These are phyloP conservation scores for Drosophila aldrichi DNA, from an alignment of 2,888 invertebrate genomes.

Conservation along the genomic window DNA sequence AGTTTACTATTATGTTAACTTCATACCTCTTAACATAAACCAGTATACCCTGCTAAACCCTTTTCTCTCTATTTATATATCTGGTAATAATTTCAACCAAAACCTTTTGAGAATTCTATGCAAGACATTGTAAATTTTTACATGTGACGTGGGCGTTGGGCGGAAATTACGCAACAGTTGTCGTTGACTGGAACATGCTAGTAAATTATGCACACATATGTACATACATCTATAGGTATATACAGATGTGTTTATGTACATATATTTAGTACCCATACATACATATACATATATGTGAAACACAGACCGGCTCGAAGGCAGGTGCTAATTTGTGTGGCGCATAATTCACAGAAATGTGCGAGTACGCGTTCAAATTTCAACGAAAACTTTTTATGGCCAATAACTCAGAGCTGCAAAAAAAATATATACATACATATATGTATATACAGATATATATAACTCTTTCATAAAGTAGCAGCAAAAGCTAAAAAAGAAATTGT, in stretches of 20 bases:
- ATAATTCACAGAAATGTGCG: conserved; percentile 78
- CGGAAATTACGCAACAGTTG: conserved; percentile 49
- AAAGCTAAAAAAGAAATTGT: conserved; percentile 3
- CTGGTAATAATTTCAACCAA: conserved; percentile 14
- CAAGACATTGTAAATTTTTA: conserved; percentile 8
- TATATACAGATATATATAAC: background rate
- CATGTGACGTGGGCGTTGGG: conserved; percentile 19
- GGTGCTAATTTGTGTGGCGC: conserved; percentile 76
- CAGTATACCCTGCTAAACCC: no score
- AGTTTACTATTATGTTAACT: no score
- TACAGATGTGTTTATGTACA: conserved; percentile 5
- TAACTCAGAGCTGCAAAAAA: conserved; percentile 47
- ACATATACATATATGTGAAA: conserved; percentile 10
- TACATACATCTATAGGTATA: background rate
- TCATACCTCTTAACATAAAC: no score
- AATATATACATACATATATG: conserved; percentile 5
- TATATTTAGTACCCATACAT: conserved; percentile 1
- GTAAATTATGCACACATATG: background rate
- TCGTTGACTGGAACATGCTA: conserved; percentile 30
- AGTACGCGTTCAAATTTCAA: conserved; percentile 58
- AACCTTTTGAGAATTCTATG: conserved; percentile 37
- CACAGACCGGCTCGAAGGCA: conserved; percentile 47
- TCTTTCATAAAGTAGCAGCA: conserved; percentile 2
- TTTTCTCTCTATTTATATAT: background rate
- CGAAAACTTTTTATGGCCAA: conserved; percentile 65